Base-by-base conservation (phyloP, 2,113 vertebrate species). In the Holacanthus passer region DNA sequence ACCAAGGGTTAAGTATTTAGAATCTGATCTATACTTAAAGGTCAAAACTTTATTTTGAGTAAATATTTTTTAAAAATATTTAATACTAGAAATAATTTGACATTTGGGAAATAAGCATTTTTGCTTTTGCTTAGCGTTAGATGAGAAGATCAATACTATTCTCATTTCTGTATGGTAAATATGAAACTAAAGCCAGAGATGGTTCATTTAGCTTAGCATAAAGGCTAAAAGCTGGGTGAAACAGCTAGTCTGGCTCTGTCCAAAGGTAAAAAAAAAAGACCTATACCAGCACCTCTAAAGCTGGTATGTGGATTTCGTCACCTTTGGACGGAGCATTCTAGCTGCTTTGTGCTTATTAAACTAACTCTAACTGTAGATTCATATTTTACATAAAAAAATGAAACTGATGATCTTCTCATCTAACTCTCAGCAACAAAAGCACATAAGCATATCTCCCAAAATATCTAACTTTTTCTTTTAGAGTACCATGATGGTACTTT, bases 181-280 rank as follows among this genome's bases (percentile, higher is more conserved):
- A 29, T 16, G 13, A 55, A 6, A 13, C 53, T 31, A 16, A 39
- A 56, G 3, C 20, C 19, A 17, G 43, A 73, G 8, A 29, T 56
- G 19, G 29, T n/a, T n/a, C n/a, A n/a, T n/a, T 48, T 73, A 24
- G n/a, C 73, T 75, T 75, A 65, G 45, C 47, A 64, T 65, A 11
- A 41, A 53, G 47, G 17, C 45, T 37, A 11, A 39, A 63, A 20
- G 48, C 22, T 8, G 9, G 16, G 35, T 22, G 1, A 27, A 50
- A 39, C n/a, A n/a, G n/a, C n/a, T n/a, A 29, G 6, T 6, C 10
- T 39, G 59, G 31, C n/a, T 39, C 22, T 47, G 5, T 31, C 27
- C 7, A 65, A 66, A 65, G 35, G 39, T 11, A 41, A 10, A 41
- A 56, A 29, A 29, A 45, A 45, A 45, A 14, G 2, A 5, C 41